Evolutionary conservation across 2,797 vertebrate genomes (phyloP), one percentile per base, ranked within the genome.

Genomic region (Rhinatrema bivittatum): DNA sequence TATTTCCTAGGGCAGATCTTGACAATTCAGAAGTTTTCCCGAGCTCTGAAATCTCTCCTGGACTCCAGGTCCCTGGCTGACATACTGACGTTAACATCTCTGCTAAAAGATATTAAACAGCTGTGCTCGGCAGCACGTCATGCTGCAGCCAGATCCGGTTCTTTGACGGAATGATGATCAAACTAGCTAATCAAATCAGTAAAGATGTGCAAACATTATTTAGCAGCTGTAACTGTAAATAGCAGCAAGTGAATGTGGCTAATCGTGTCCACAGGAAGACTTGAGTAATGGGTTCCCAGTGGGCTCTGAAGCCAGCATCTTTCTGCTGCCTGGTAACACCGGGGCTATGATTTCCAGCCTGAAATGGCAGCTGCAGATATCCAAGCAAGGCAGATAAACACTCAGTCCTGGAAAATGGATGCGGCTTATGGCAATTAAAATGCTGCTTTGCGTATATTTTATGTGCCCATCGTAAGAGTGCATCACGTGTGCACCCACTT

Each of bases 131-230:
- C 73, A 78, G 70, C 70, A 66, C 62, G 62, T 53, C 53, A 61
- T 74, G 74, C 66, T 63, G 70, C 65, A 65, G 61, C 67, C 27
- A 21, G 53, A 51, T 67, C 64, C 62, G 10, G 22, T 56, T 65
- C 64, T 60, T 61, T 62, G 61, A 67, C 69, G 70, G 51, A 29
- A 60, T 49, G 35, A 73, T 58, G 74, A 74, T 70, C 72, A 73
- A 78, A 79, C 57, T 49, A 64, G 71, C 74, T 81, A n/a, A 86
- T 85, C 74, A 76, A 70, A 82, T 85, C 74, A 78, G 78, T 58
- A 68, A 73, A 74, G 53, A 75, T 79, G 81, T 81, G 72, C 81
- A 70, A 76, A 71, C 70, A 67, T 39, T 33, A 31, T 63, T 65
- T 39, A 48, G 72, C 77, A 80, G 82, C 80, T 83, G 83, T 68